These are phyloP conservation scores for Punctoribates punctum DNA, from an alignment of 2,888 invertebrate genomes.

Conservation along the genomic window DNA sequence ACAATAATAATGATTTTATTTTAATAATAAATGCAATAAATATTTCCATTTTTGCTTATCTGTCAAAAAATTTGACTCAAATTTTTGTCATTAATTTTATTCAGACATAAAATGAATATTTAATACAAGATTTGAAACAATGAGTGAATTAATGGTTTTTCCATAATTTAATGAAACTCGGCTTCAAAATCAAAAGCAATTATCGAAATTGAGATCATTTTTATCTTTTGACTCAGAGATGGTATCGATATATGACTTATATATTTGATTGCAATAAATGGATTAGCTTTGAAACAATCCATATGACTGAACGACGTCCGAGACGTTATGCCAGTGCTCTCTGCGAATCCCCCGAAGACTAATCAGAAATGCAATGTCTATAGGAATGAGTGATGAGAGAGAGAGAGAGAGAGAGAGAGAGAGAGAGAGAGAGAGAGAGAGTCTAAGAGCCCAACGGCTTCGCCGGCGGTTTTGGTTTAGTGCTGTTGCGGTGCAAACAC, in stretches of 20 bases:
- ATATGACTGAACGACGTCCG: neutral
- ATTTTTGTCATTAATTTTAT: no score
- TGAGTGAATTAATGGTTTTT: neutral
- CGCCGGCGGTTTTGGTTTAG: neutral
- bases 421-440: no score
- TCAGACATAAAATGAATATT: no score
- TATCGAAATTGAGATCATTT: neutral
- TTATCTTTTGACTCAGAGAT: neutral
- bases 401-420: no score
- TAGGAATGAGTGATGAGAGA: constrained; percentile 9
- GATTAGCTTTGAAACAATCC: neutral
- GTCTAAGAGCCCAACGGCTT: neutral
- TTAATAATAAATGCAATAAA: neutral
- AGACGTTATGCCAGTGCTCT: neutral
- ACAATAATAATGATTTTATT: neutral
- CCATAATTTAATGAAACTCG: neutral
- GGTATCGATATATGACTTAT: neutral
- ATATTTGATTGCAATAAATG: constrained; percentile 6
- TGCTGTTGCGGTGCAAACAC: constrained; percentile 1
- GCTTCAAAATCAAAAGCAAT: neutral
- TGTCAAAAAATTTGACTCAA: no score
- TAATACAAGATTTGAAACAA: neutral
- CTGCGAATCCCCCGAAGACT: neutral
- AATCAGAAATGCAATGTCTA: constrained; percentile 4
- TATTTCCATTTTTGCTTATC: neutral